Base-by-base conservation (phyloP, 2,888 invertebrate species). In the Acanthosepion pharaonis region DNA sequence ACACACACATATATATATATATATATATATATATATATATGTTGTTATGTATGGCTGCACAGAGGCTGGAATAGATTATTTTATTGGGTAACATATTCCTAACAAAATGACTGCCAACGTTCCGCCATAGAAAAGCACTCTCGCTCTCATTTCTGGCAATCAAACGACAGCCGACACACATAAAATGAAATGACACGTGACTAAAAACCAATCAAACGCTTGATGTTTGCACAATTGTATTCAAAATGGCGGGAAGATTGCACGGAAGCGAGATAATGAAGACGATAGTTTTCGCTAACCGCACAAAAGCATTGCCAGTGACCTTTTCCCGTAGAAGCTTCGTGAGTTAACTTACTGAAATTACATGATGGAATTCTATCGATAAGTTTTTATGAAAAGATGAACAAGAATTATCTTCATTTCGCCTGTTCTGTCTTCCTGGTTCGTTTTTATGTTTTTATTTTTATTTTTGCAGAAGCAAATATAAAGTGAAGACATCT, bases 281-380 rank as follows among this genome's bases (percentile, higher is more conserved):
- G 11, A 11, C 15, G 78, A 78, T 78, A 33, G 42, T 78, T 78
- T 78, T 78, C 78, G 78, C n/a, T 33, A 78, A 78, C 9, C 78
- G n/a, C 78, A 15, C n/a, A 78, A 78, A 33, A 9, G 78, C n/a
- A n/a, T 78, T 78, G 78, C 42, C 42, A 42, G 42, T 42, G 42
- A 78, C 78, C 78, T 78, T 78, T 78, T 78, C 11, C n/a, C 33
- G 9, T n/a, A 3, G n/a, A 18, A n/a, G 9, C 11, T 78, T 42
- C n/a, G n/a, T 78, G 4, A 33, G 78, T 33, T n/a, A 78, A n/a
- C 33, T 78, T 18, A n/a, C 15, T 11, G 78, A 78, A 78, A 78
- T 78, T 78, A 78, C n/a, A n/a, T 78, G 78, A 78, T 78, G 78
- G 78, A 78, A 78, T 78, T n/a, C n/a, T 15, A 78, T 78, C 78